Evolutionary conservation across 1,140 invertebrate species (phyloP).

Genomic region (Monomorium pharaonis): DNA sequence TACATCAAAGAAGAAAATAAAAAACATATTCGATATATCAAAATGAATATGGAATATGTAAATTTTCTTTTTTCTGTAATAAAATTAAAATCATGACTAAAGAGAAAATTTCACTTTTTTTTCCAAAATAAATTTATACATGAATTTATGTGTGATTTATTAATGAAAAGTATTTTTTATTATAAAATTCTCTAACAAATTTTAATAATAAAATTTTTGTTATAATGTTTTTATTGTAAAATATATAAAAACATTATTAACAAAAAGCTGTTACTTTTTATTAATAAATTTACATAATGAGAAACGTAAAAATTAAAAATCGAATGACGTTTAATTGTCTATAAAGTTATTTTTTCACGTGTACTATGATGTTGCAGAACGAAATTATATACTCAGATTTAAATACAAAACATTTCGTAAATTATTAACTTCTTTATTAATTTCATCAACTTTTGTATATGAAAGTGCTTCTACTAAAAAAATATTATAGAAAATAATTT

Average conservation of each 20-base stretch:
- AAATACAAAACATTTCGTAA: neutral
- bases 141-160: neutral
- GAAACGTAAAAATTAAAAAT: neutral
- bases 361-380: neutral
- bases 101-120: neutral
- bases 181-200: too few relatives aligned
- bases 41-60: neutral
- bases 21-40: neutral
- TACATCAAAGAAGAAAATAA: neutral
- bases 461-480: neutral
- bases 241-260: too few relatives aligned
- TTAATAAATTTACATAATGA: neutral
- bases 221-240: too few relatives aligned
- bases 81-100: conserved; percentile 10
- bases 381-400: neutral
- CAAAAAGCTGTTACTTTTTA: too few relatives aligned
- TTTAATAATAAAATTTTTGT: too few relatives aligned
- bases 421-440: neutral
- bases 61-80: neutral
- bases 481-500: neutral
- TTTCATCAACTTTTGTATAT: neutral
- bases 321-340: neutral
- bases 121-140: neutral
- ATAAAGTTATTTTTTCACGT: neutral
- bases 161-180: too few relatives aligned